Conservation (phyloP, 2,888 invertebrate species). For the Hetaerina titia region DNA sequence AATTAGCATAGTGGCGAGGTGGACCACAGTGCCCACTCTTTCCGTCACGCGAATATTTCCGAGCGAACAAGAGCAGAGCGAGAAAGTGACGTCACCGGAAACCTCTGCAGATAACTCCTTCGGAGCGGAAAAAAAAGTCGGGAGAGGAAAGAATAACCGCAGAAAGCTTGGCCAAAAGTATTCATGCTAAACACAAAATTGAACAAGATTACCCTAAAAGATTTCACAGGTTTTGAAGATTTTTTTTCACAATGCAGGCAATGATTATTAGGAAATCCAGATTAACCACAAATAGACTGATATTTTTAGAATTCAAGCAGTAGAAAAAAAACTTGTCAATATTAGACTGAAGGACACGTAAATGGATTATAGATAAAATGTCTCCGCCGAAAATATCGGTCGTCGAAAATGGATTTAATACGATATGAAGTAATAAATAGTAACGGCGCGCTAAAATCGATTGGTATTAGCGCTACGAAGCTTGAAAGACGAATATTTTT, state of each 20-base stretch:
- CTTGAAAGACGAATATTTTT: too few species aligned
- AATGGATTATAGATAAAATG: neutral
- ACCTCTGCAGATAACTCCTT: neutral
- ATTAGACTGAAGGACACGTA: neutral
- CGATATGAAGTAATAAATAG: neutral
- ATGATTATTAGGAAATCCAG: neutral
- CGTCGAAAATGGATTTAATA: neutral
- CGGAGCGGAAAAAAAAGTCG: neutral
- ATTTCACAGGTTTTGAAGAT: neutral
- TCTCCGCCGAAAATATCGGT: neutral
- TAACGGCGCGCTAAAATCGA: neutral
- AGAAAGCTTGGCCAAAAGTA: too few species aligned
- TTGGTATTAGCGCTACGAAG: too few species aligned
- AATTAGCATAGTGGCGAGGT: neutral
- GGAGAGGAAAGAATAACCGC: neutral
- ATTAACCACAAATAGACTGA: neutral
- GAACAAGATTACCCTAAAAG: neutral
- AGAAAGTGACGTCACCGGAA: slow-evolving; percentile 21
- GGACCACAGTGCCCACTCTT: neutral
- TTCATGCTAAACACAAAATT: neutral
- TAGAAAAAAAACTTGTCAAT: neutral
- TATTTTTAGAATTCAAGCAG: neutral
- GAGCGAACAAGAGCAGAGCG: neutral
- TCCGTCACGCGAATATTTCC: slow-evolving; percentile 15
- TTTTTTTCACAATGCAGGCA: neutral